Evolutionary conservation across 2,888 invertebrate species (phyloP), one percentile per base, ranked within the genome.

Genomic region (Tipula lateralis): DNA sequence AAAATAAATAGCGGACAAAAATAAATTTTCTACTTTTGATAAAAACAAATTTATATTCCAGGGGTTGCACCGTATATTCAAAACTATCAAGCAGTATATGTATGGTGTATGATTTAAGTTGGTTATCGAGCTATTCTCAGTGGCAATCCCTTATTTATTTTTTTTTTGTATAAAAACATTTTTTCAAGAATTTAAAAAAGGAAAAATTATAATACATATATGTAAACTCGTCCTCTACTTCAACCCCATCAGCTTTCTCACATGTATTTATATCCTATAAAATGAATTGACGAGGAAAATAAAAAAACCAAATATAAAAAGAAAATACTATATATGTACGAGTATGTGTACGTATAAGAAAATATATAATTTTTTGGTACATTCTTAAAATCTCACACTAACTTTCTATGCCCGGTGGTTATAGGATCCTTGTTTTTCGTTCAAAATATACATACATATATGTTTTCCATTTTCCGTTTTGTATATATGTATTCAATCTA

Each of bases 341-440:
- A n/a, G n/a, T n/a, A n/a, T n/a, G n/a, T n/a, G n/a, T n/a, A n/a
- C n/a, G n/a, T 50, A 36, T 36, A 50, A 16, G 16, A 50, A 16
- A 50, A 16, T 50, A 16, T 39, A 32, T 4, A 32, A 16, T 50
- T 50, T 66, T 66, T 66, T 66, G 66, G 66, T 66, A 66, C 66
- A 24, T 66, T 66, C 66, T 66, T 66, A 24, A 66, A 66, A 66
- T 66, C 82, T 82, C 82, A 30, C 82, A 82, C 82, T 32, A 82
- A 82, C 24, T 66, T 66, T 82, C 5, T 30, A 82, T 82, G 32
- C 82, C 82, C 82, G 82, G n/a, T 82, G 82, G 82, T 82, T 82
- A 82, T 82, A 30, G 82, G 29, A 82, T 82, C 82, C 82, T 32
- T 66, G 66, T 66, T 66, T 66, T 66, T 24, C 66, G 66, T 66